A percentile compares a stretch with the other conserved stretches of the same genome.
Evolutionary conservation across 2,888 invertebrate species (phyloP).

Genomic region (Cosmopolites sordidus): DNA sequence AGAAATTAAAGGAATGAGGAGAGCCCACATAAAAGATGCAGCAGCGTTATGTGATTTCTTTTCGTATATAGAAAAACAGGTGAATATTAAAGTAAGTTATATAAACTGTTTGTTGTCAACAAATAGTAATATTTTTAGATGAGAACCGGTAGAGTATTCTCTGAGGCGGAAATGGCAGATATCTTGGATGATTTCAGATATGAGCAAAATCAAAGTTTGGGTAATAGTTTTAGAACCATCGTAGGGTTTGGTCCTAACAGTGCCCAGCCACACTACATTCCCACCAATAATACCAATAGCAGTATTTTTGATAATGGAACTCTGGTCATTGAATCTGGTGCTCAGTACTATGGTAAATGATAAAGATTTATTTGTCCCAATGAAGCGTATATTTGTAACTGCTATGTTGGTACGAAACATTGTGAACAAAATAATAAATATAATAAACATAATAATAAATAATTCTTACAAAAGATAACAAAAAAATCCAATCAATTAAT

Average conservation of each 20-base stretch:
- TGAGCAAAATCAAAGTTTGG: conserved; percentile 67
- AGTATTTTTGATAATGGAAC: conserved; percentile 71
- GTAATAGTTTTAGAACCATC: conserved; percentile 80
- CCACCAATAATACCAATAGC: conserved; percentile 63
- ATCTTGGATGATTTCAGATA: conserved; percentile 68
- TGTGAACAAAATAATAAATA: too few relatives aligned
- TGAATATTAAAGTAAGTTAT: too few relatives aligned
- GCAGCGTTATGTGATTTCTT: conserved; percentile 86
- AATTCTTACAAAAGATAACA: too few relatives aligned
- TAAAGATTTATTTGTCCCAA: too few relatives aligned
- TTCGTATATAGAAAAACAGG: conserved; percentile 65
- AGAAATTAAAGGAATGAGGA: conserved; percentile 77
- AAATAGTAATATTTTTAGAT: conserved; percentile 33
- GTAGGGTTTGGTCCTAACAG: conserved; percentile 84
- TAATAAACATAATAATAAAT: too few relatives aligned
- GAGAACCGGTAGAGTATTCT: conserved; percentile 46
- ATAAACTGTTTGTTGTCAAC: not conserved
- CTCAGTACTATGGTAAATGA: conserved; percentile 79
- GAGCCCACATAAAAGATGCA: conserved; percentile 82
- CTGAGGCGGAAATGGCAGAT: conserved; percentile 65
- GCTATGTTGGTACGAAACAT: too few relatives aligned
- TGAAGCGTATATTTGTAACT: too few relatives aligned
- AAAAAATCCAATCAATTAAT: too few relatives aligned
- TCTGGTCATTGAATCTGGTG: conserved; percentile 90
- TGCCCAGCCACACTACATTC: conserved; percentile 82